Conservation (phyloP, 2,113 vertebrate genomes). For the Dascyllus trimaculatus region DNA sequence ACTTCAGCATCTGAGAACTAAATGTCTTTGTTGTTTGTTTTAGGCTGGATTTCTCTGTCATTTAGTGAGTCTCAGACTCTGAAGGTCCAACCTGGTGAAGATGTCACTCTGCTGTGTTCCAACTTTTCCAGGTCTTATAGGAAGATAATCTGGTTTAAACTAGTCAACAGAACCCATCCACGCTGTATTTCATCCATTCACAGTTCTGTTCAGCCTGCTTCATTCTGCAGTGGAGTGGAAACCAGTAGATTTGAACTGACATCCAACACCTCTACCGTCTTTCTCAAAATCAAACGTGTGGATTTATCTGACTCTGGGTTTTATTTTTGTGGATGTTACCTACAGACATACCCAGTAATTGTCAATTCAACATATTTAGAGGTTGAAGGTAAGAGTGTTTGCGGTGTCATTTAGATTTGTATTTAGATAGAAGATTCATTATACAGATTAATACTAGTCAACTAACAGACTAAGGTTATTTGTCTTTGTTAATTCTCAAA, state of each 20-base stretch:
- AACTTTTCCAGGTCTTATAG: background rate
- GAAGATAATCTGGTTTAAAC: constrained; percentile 7
- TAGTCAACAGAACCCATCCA: fast-evolving
- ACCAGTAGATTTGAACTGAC: background rate
- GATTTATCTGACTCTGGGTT: constrained; percentile 34
- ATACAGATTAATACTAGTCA: no score
- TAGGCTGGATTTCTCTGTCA: constrained; percentile 26
- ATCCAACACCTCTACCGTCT: background rate
- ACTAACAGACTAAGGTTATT: no score
- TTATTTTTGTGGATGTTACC: constrained; percentile 24
- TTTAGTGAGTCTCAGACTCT: background rate
- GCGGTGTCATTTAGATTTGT: background rate
- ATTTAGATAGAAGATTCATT: no score
- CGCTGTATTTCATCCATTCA: background rate
- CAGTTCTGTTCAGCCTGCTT: fast-evolving
- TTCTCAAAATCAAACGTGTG: background rate
- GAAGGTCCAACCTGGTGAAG: background rate
- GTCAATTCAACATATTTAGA: background rate
- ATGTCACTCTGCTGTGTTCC: constrained; percentile 8
- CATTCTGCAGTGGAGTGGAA: background rate
- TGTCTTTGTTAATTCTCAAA: no score
- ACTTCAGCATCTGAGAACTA: no score
- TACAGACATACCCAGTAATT: fast-evolving
- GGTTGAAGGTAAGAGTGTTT: constrained; percentile 17
- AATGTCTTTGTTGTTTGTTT: background rate